Percentiles rank a stretch among this genome's conserved stretches.
These are phyloP conservation scores for Laspeyria flexula DNA, from an alignment of 2,888 invertebrate species.

Conservation along the genomic window DNA sequence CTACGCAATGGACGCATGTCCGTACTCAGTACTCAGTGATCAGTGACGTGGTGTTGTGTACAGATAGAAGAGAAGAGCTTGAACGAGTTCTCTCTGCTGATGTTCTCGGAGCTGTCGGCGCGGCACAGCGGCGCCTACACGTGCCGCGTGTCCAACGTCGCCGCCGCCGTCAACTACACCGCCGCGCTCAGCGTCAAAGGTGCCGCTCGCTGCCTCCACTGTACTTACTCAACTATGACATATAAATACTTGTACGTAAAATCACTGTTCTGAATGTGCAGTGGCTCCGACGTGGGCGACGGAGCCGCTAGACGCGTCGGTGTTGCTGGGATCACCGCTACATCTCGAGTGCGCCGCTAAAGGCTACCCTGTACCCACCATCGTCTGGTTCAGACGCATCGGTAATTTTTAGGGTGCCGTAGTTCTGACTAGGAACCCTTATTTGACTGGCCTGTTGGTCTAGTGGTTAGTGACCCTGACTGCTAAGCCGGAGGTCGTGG, in stretches of 20 bases:
- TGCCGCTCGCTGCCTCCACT: conserved; percentile 42
- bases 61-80: conserved; percentile 89
- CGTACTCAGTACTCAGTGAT: no score
- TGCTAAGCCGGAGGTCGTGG: no score
- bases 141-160: conserved; percentile 89
- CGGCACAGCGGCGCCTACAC: conserved; percentile 90
- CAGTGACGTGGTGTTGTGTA: no score
- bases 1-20: no score
- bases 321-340: conserved; percentile 89
- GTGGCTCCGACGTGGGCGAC: conserved; percentile 91
- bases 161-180: conserved; percentile 88
- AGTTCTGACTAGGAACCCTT: no score
- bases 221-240: no score
- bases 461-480: no score
- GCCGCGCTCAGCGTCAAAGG: conserved; percentile 89
- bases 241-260: no score
- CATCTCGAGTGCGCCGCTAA: conserved; percentile 90
- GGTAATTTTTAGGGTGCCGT: conserved; percentile 44
- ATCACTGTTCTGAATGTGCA: conserved; percentile 53
- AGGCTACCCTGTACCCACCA: conserved; percentile 90
- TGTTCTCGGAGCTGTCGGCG: conserved; percentile 88
- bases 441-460: no score
- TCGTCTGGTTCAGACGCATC: conserved; percentile 88
- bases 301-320: conserved; percentile 89
- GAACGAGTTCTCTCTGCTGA: conserved; percentile 89